Base-by-base conservation (phyloP, 2,113 vertebrate species). In the Callocephalon fimbriatum region DNA sequence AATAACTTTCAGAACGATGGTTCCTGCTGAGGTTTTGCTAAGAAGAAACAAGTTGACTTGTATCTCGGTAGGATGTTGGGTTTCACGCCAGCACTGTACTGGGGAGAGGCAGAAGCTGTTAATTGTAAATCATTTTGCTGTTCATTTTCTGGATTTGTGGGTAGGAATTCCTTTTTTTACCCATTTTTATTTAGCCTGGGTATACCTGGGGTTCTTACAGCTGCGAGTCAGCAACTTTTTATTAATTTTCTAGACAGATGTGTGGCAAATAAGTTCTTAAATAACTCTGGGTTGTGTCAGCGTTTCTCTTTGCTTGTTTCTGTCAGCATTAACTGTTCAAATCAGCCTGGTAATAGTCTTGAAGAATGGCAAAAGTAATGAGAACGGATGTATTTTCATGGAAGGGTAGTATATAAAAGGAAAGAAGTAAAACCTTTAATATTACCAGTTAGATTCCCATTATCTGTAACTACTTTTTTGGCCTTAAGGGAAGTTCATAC, bases 401-500 rank as follows among this genome's bases (percentile, higher is more conserved):
- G 73, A 79, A 85, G 45, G 76, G 26, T 63, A 77, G 63, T 76
- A 73, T 58, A 40, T 82, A 95, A 70, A 78, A 56, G 56, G 66
- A 63, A 87, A 94, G 75, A 86, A 90, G 82, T 89, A 88, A 92
- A 95, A 68, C 86, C 76, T 93, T 92, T 87, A 89, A 91, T 95
- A 86, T 65, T 85, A 73, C 62, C 61, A 31, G 83, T 94, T 91
- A 97, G 86, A 68, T 77, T 96, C 45, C 61, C 80, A 77, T 95
- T 97, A 95, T 86, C 91, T 94, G 37, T 91, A 95, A 84, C 76
- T 81, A 80, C 79, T 90, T 95, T 95, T 95, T 45, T 76, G 83
- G 76, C 86, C 88, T 88, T 94, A 73, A 84, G 95, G 92, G 68
- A 93, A 73, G 83, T 72, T 89, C 76, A 45, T 95, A 89, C 91